Base-by-base conservation (phyloP, 2,113 vertebrate species). In the Machaerirhynchus nigripectus region DNA sequence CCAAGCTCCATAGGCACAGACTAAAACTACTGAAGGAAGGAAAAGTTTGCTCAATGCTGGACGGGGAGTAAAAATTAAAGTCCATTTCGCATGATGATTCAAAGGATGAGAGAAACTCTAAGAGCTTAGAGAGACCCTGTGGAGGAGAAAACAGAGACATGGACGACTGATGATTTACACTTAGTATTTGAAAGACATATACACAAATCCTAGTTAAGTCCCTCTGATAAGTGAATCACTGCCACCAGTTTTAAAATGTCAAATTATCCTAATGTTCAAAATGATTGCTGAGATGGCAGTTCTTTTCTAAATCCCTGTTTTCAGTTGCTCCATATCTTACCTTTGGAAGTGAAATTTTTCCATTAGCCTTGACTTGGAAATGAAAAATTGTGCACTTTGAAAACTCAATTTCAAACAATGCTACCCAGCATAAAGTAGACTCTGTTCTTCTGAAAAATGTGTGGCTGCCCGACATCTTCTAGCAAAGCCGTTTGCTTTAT, bases 131-230 rank as follows among this genome's bases (percentile, higher is more conserved):
- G 49, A 70, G 49, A 55, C 16, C 22, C 69, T 27, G 57, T 9
- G 33, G 61, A 91, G 52, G 52, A 47, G 69, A 83, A 81, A 67
- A 17, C 1, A 3, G 88, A 84, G 68, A 76, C 78, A 56, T 3
- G 7, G 84, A 77, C 88, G 82, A 56, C 75, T 39, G 35, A 67
- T 80, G 87, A 85, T 44, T 94, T 94, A 94, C 3, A 4, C 31
- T 88, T 50, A 81, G 75, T 40, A 60, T 91, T 86, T 88, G 79
- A 90, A 93, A 95, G 84, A 86, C 56, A 40, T 76, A 74, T 23
- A 89, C 95, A 89, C 75, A 95, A 96, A 96, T 92, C 68, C 82
- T 80, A 86, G 90, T 86, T 96, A 91, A 93, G 85, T 90, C 82
- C 76, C 53, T 86, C 87, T 77, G 59, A 28, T 83, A 85, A 61